Evolutionary conservation across 2,113 vertebrate genomes (phyloP).

Genomic region (Scortum barcoo): DNA sequence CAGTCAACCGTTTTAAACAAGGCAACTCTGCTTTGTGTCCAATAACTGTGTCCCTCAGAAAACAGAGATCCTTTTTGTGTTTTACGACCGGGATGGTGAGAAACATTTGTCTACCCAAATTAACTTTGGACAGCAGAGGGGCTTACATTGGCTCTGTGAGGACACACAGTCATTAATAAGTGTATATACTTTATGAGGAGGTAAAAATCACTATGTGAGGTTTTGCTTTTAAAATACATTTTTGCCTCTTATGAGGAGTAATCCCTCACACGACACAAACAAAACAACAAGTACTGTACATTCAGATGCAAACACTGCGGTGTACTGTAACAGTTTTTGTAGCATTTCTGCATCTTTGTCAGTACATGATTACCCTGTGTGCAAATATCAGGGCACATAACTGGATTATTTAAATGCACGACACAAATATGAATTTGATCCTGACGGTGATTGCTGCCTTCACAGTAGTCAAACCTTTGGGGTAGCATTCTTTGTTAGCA

Average conservation of each 20-base stretch:
- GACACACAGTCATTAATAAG: constrained; percentile 56
- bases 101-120: constrained; percentile 37
- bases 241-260: constrained; percentile 11
- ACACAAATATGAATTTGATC: constrained; percentile 33
- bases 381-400: constrained; percentile 29
- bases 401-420: constrained; percentile 34
- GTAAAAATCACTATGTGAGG: constrained; percentile 7
- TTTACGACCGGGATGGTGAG: constrained; percentile 8
- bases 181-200: too few species aligned
- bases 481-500: constrained; percentile 3
- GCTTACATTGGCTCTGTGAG: constrained; percentile 39
- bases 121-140: constrained; percentile 25
- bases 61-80: background rate
- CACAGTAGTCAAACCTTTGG: constrained; percentile 17
- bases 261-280: background rate
- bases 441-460: constrained; percentile 28
- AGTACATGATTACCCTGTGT: constrained; percentile 3
- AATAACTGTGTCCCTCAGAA: background rate
- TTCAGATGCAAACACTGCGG: constrained; percentile 4
- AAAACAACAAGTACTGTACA: constrained; percentile 7
- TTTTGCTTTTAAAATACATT: constrained; percentile 35
- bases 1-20: constrained; percentile 16
- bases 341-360: constrained; percentile 42
- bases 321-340: constrained; percentile 29
- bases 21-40: constrained; percentile 16